Evolutionary conservation across 2,797 vertebrate genomes (phyloP).

Genomic region (Choloepus didactylus): DNA sequence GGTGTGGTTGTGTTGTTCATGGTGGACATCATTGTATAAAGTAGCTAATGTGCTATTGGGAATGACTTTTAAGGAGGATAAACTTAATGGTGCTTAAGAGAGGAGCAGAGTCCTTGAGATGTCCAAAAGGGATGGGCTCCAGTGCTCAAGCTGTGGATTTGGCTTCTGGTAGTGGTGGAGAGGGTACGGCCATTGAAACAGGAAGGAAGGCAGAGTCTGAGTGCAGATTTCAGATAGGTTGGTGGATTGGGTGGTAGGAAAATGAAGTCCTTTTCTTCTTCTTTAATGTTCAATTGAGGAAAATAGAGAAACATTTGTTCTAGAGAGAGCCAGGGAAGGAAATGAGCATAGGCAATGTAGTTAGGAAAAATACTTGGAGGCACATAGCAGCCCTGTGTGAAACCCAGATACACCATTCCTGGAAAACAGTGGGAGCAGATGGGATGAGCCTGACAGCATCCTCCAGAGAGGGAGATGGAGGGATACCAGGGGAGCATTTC

Average conservation of each 20-base stretch:
- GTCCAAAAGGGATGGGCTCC: not conserved
- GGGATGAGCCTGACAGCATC: conserved; percentile 41
- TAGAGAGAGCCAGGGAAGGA: conserved; percentile 39
- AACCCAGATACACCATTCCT: conserved; percentile 63
- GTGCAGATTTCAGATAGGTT: not conserved
- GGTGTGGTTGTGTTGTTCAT: not conserved
- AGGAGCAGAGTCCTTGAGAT: not conserved
- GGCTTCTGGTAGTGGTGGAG: not conserved
- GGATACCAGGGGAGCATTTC: conserved; percentile 46
- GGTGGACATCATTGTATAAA: not conserved
- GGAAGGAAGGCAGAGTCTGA: not conserved
- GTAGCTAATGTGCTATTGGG: not conserved
- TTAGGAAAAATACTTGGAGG: conserved; percentile 60
- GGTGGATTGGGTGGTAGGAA: not conserved
- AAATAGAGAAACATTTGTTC: conserved; percentile 59
- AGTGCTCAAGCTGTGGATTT: not conserved
- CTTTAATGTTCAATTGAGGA: conserved; percentile 50
- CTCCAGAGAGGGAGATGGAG: conserved; percentile 52
- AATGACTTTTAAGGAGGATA: not conserved
- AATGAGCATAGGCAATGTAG: conserved; percentile 65
- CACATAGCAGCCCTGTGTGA: conserved; percentile 51
- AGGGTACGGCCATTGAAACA: not conserved
- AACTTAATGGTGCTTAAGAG: not conserved
- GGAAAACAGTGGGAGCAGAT: conserved; percentile 72
- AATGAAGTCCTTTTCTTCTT: conserved; percentile 10